phyloP scores from a whole-genome alignment of 2,113 vertebrate species.

The Salvelinus namaycush region DNA sequence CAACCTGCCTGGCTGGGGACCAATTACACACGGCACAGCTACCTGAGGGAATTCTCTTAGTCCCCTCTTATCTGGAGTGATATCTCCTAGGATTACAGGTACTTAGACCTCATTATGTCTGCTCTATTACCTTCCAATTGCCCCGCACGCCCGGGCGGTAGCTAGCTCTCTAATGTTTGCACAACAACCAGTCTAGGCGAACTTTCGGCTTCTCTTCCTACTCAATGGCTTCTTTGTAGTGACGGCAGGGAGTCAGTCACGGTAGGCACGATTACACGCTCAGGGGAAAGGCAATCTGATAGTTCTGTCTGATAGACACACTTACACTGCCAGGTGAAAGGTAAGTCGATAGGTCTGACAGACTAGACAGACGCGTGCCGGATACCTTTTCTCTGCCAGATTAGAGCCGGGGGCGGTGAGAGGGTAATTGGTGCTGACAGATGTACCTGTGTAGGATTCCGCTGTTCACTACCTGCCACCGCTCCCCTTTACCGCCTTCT shows the following conservation, averaged over 20 bases:
- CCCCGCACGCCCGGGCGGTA: constrained; percentile 36
- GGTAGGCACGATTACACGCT: constrained; percentile 48
- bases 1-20: constrained; percentile 70
- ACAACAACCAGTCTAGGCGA: constrained; percentile 55
- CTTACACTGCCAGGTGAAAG: constrained; percentile 22
- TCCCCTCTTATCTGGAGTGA: constrained; percentile 78
- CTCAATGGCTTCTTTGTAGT: constrained; percentile 72
- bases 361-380: constrained; percentile 6
- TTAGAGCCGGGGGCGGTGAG: constrained; percentile 15
- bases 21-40: constrained; percentile 59
- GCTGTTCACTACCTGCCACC: not conserved
- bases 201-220: constrained; percentile 55
- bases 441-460: constrained; percentile 33
- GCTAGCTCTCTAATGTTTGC: constrained; percentile 65
- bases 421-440: constrained; percentile 18
- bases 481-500: constrained; percentile 11
- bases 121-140: constrained; percentile 85
- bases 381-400: not conserved
- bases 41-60: constrained; percentile 81
- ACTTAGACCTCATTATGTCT: constrained; percentile 93
- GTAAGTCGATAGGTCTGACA: constrained; percentile 72
- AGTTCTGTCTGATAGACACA: constrained; percentile 33
- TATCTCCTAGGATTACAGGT: constrained; percentile 94
- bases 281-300: constrained; percentile 56
- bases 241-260: not conserved